Conservation (phyloP, 2,113 vertebrate genomes). For the Sciurus niger region DNA sequence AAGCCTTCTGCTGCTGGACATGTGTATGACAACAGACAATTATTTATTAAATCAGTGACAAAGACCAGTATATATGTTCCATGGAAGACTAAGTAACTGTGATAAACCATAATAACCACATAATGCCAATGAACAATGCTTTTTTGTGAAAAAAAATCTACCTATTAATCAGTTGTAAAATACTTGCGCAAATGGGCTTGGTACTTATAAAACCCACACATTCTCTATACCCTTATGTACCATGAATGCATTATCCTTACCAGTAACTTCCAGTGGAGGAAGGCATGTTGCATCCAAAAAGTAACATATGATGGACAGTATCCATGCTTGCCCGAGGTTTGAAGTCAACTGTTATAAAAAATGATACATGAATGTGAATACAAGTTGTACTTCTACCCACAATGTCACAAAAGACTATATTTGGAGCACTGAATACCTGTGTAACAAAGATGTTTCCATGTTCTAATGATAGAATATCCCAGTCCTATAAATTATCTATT, state of each 20-base stretch:
- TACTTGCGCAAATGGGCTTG: neutral
- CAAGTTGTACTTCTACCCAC: neutral
- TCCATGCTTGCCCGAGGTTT: conserved; percentile 97
- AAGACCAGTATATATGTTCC: neutral
- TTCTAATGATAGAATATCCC: neutral
- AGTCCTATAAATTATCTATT: conserved; percentile 30
- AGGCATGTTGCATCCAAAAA: conserved; percentile 96
- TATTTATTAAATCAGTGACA: conserved; percentile 27
- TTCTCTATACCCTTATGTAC: neutral
- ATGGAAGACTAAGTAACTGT: neutral
- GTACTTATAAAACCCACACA: neutral
- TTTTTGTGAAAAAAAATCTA: neutral
- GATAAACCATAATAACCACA: neutral
- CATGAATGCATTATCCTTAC: conserved; percentile 87
- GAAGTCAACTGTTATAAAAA: conserved; percentile 95
- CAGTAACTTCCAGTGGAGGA: conserved; percentile 93
- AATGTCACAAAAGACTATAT: neutral
- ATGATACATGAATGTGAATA: conserved; percentile 53
- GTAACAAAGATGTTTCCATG: neutral
- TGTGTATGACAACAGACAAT: neutral
- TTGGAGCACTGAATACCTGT: neutral
- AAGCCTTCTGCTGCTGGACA: neutral
- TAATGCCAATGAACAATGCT: neutral
- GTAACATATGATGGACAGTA: conserved; percentile 97
- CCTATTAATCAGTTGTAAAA: conserved; percentile 32